Conservation (phyloP, 2,888 invertebrate genomes). For the Brenthis daphne region DNA sequence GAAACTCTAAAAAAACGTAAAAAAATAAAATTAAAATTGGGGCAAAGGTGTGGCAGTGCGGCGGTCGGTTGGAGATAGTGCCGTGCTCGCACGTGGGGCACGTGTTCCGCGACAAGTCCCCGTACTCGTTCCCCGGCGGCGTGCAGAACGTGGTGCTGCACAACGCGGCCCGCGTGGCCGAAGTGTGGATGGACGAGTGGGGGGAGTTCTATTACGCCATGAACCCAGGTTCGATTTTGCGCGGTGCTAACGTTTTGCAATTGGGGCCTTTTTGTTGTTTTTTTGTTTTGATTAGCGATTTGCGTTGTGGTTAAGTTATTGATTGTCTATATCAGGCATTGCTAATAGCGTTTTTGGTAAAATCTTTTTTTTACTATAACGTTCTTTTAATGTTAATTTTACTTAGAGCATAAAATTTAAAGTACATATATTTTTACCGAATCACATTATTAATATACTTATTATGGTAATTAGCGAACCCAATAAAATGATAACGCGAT, state of each 20-base stretch:
- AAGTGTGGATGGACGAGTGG: conserved; percentile 99
- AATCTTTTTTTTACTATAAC: too few relatives aligned
- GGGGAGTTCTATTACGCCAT: conserved; percentile 99
- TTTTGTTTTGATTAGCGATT: not conserved
- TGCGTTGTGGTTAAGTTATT: too few relatives aligned
- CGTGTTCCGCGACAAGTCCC: conserved; percentile 98
- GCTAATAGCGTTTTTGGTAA: too few relatives aligned
- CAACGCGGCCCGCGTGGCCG: conserved; percentile 98
- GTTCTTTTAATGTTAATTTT: too few relatives aligned
- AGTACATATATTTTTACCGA: too few relatives aligned
- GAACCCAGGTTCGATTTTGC: conserved; percentile 93
- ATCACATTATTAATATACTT: too few relatives aligned
- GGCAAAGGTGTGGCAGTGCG: conserved; percentile 96
- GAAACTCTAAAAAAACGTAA: too few relatives aligned
- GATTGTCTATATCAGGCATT: too few relatives aligned
- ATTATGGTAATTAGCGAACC: not conserved
- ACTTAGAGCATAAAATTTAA: too few relatives aligned
- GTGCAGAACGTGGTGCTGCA: conserved; percentile 98
- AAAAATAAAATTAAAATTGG: conserved; percentile 31
- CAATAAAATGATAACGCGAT: conserved; percentile 14
- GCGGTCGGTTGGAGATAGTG: conserved; percentile 96
- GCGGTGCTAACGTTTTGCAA: conserved; percentile 52
- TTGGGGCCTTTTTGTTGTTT: not conserved
- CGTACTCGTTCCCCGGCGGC: conserved; percentile 99
- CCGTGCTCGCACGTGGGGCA: conserved; percentile 98